Conservation (phyloP, 2,113 vertebrate species). For the Aix galericulata region DNA sequence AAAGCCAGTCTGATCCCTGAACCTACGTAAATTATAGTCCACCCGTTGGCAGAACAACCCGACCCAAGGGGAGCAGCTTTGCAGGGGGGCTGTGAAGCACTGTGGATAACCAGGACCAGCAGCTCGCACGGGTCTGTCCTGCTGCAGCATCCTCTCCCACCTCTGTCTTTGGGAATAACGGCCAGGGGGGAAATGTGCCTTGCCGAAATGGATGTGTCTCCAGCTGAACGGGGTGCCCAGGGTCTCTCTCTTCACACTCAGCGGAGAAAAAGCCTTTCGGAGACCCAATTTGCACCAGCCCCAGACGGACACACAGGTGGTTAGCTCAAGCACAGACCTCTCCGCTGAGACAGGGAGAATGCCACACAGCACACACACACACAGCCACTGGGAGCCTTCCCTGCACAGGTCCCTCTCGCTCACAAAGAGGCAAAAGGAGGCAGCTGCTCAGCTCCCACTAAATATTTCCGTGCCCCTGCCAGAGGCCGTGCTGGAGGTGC, state of each 20-base stretch:
- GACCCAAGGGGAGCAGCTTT: not conserved
- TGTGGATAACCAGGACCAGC: not conserved
- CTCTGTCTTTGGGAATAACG: not conserved
- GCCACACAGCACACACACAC: fast-evolving
- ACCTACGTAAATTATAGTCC: not conserved
- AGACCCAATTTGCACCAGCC: not conserved
- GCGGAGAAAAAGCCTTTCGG: not conserved
- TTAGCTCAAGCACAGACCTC: not conserved
- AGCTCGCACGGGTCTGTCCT: not conserved
- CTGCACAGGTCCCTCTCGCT: not conserved
- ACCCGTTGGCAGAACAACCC: not conserved
- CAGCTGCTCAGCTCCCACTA: not conserved
- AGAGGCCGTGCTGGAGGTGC: not conserved
- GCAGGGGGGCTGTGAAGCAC: not conserved
- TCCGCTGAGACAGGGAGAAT: not conserved
- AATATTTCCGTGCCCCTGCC: not conserved
- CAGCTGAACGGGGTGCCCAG: not conserved
- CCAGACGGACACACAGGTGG: not conserved
- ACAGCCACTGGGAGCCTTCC: not conserved
- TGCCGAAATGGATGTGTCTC: fast-evolving
- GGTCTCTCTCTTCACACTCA: not conserved
- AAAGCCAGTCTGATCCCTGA: not conserved
- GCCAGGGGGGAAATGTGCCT: not conserved
- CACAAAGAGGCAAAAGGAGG: not conserved
- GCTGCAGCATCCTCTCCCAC: not conserved